Percentiles rank a stretch among this genome's conserved stretches.
Conservation (phyloP, 2,113 vertebrate species). For the Tragelaphus scriptus region DNA sequence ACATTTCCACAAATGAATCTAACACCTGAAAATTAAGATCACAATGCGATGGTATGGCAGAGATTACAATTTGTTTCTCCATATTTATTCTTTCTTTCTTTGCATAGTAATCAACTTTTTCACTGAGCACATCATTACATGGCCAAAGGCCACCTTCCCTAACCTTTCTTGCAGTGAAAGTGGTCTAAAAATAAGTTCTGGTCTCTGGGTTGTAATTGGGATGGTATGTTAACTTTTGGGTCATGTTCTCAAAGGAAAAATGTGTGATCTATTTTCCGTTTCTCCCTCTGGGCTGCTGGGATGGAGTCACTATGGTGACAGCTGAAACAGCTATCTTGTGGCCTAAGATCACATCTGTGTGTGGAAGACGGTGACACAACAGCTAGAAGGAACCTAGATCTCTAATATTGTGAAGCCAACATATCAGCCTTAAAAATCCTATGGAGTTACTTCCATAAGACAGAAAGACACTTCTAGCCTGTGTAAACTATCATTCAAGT, state of each 20-base stretch:
- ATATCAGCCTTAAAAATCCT: neutral
- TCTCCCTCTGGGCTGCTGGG: neutral
- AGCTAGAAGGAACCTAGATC: neutral
- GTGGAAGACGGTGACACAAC: fast-evolving
- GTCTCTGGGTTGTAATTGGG: neutral
- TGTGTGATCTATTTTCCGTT: neutral
- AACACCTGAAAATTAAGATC: slow-evolving; percentile 41
- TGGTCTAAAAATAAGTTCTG: neutral
- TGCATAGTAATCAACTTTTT: neutral
- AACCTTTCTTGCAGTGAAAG: neutral
- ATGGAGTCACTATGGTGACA: too few relatives aligned
- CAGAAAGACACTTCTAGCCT: neutral
- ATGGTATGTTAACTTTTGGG: neutral
- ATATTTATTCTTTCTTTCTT: neutral
- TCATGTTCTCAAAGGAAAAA: neutral
- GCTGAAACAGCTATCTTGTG: neutral
- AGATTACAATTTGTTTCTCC: neutral
- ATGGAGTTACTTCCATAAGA: neutral
- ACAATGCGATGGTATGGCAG: neutral
- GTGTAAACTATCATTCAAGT: neutral
- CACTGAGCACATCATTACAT: neutral
- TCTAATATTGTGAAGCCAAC: fast-evolving
- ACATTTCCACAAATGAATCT: slow-evolving; percentile 8
- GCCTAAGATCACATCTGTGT: neutral
- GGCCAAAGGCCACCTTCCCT: neutral